Evolutionary conservation across 2,797 vertebrate genomes (phyloP), one percentile per base, ranked within the genome.

Genomic region (Enteromius thamalakanensis): DNA sequence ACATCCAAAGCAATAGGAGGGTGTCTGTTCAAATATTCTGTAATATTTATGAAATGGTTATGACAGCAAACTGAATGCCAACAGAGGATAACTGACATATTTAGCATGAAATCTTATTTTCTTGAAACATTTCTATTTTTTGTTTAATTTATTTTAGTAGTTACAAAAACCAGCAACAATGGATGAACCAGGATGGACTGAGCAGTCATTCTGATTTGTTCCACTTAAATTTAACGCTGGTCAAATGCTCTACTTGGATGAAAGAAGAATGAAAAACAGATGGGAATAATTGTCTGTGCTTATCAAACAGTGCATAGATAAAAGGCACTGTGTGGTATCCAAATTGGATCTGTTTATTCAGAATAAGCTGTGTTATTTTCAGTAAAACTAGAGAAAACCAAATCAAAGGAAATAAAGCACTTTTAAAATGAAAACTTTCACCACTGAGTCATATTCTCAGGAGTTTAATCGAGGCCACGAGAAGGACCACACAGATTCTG

Each of bases 331-430:
- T 47, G 15, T 64, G 58, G 23, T 4, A 12, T 62, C 23, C 26
- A 47, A 47, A 62, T 29, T 5, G 0, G 9, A 47, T 77, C 75
- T 2, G 75, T 77, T 64, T 64, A 64, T 64, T 77, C 37, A 47
- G 40, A 76, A 42, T 5, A 17, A 26, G 74, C 72, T 0, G 1
- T 76, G 53, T 29, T 42, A 37, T 42, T 42, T 37, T 8, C 53
- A 26, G 15, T 62, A 29, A 76, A 45, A 26, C 14, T 23, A 19
- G 53, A 76, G 15, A 45, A 62, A 76, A 26, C 55, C 75, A 64
- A 47, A 77, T 62, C 23, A 77, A 62, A 77, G 23, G 23, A 62
- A 64, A 77, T 45, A 64, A 77, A 62, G 40, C 75, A 77, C 55
- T 64, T 10, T 64, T 77, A 21, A 77, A 77, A 64, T 47, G 40